A percentile compares a stretch with the other conserved stretches of the same genome.
Evolutionary conservation across 2,888 invertebrate genomes (phyloP).

Genomic region (Artemia sinica): DNA sequence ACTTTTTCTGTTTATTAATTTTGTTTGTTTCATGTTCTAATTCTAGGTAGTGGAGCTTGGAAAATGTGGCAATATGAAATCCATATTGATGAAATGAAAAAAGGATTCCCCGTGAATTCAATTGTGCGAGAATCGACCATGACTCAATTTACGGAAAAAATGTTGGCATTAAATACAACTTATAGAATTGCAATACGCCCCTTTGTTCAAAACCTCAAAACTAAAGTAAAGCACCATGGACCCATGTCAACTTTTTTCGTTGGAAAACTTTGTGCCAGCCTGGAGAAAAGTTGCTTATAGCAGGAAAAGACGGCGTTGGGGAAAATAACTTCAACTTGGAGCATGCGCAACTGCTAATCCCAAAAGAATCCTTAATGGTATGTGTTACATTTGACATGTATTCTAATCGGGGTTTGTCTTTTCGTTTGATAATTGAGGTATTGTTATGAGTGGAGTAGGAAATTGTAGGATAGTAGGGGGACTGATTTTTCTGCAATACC

Average conservation of each 20-base stretch:
- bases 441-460: no score
- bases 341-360: background rate
- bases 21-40: background rate
- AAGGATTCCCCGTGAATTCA: background rate
- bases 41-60: background rate
- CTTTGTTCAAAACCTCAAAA: background rate
- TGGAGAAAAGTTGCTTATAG: background rate
- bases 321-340: background rate
- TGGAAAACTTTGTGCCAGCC: background rate
- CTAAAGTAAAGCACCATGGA: constrained; percentile 8
- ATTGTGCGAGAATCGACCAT: background rate
- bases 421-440: no score
- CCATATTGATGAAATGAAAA: background rate
- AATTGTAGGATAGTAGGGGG: no score
- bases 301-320: background rate
- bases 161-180: background rate
- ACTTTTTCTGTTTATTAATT: no score
- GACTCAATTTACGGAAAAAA: background rate
- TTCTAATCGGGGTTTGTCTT: no score
- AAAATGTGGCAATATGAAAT: background rate
- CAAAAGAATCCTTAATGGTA: background rate
- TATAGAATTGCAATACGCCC: background rate
- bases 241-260: constrained; percentile 4
- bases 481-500: no score
- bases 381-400: background rate